Conservation (phyloP, 2,113 vertebrate species). For the Bubo scandiacus region DNA sequence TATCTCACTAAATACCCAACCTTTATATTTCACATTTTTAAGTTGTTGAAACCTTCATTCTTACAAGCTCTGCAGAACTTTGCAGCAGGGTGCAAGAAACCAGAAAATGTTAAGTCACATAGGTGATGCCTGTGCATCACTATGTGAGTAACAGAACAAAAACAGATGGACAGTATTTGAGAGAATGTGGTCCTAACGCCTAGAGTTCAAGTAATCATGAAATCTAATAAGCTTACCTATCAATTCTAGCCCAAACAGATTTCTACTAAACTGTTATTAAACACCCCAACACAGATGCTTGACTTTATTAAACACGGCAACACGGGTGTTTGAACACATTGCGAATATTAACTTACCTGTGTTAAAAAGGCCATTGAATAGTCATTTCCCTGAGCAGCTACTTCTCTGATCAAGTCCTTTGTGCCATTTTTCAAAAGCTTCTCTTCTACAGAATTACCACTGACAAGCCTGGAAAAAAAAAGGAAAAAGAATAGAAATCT, state of each 20-base stretch:
- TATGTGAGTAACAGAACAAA: not conserved
- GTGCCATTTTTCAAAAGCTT: constrained; percentile 93
- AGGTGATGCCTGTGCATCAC: not conserved
- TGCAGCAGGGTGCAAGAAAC: not conserved
- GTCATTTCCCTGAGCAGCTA: constrained; percentile 91
- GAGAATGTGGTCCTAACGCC: not conserved
- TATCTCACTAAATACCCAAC: not conserved
- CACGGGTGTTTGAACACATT: not conserved
- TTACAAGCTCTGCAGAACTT: not conserved
- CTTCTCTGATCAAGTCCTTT: constrained; percentile 92
- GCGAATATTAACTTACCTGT: constrained; percentile 74
- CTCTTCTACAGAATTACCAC: constrained; percentile 93
- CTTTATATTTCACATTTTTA: not conserved
- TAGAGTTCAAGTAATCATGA: not conserved
- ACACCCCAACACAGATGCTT: not conserved
- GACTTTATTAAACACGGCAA: not conserved
- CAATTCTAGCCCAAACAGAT: not conserved
- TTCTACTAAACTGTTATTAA: not conserved
- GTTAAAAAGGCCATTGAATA: constrained; percentile 92
- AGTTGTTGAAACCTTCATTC: not conserved
- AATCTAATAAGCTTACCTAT: not conserved
- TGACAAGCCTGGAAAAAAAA: constrained; percentile 79
- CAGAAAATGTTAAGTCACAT: not conserved
- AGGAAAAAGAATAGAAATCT: not conserved
- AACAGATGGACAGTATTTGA: not conserved